Percentiles rank a stretch among this genome's conserved stretches.
Conservation (phyloP, 2,888 invertebrate genomes). For the Agonopterix subpropinquella region DNA sequence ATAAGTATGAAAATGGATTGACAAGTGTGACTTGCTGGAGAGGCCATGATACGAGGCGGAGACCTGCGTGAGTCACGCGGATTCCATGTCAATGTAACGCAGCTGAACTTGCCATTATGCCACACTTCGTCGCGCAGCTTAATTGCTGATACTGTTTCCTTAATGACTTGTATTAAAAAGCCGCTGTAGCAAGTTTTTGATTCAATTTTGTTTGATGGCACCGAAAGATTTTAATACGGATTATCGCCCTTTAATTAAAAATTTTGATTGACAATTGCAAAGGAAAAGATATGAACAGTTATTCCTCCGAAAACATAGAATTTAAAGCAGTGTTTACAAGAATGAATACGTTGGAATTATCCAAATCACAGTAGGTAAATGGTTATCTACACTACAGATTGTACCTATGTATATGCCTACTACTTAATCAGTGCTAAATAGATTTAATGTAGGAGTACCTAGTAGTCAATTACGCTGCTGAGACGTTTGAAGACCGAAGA, state of each 20-base stretch:
- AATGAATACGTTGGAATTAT: no score
- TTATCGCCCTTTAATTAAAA: neutral
- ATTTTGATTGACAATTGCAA: neutral
- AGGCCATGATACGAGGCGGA: neutral
- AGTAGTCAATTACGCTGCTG: no score
- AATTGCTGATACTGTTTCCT: constrained; percentile 50
- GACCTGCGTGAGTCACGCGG: constrained; percentile 30
- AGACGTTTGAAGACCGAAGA: no score
- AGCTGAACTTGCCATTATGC: constrained; percentile 35
- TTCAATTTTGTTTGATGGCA: constrained; percentile 15
- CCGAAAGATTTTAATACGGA: neutral
- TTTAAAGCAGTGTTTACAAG: no score
- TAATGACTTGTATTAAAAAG: constrained; percentile 8
- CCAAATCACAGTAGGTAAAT: no score
- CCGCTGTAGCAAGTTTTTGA: constrained; percentile 28
- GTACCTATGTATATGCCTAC: no score
- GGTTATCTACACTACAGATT: no score
- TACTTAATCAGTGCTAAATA: no score
- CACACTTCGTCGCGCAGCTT: constrained; percentile 45
- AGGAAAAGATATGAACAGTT: no score
- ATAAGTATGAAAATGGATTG: neutral
- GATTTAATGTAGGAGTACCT: no score
- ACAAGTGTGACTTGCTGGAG: no score
- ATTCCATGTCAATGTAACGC: constrained; percentile 36
- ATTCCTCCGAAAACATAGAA: no score